Conservation (phyloP, 2,888 invertebrate genomes). For the Calameuta idolon region DNA sequence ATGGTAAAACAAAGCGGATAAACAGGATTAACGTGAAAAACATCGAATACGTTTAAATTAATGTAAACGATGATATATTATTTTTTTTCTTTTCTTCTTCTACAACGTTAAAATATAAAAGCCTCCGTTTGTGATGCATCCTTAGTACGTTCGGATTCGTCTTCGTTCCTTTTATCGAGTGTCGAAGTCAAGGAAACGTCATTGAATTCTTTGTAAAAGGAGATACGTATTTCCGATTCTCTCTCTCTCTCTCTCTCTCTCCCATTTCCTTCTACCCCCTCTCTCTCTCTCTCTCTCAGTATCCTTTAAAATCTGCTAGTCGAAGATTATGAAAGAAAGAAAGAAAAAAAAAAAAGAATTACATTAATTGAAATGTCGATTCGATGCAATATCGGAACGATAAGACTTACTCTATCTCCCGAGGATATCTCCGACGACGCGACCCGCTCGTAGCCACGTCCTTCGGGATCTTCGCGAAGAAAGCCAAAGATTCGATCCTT, state of each 20-base stretch:
- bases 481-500: not conserved
- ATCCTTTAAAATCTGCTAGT: not conserved
- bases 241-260: not conserved
- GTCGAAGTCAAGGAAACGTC: not conserved
- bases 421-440: not conserved
- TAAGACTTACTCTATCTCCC: not conserved
- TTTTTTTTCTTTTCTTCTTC: too few species aligned
- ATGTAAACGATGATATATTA: not conserved
- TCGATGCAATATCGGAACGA: not conserved
- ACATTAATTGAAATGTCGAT: not conserved
- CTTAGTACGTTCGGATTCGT: too few species aligned
- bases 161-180: not conserved
- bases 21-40: not conserved
- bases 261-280: not conserved
- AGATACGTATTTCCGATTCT: not conserved
- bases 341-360: not conserved
- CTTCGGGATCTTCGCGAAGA: not conserved
- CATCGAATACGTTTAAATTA: not conserved
- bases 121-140: too few species aligned
- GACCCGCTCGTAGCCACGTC: not conserved
- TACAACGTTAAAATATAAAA: too few species aligned
- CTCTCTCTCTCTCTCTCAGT: not conserved
- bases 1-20: not conserved
- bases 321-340: not conserved
- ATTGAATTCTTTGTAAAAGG: not conserved